Evolutionary conservation across 2,888 invertebrate genomes (phyloP), one percentile per base, ranked within the genome.

Genomic region (Lymantria monacha): DNA sequence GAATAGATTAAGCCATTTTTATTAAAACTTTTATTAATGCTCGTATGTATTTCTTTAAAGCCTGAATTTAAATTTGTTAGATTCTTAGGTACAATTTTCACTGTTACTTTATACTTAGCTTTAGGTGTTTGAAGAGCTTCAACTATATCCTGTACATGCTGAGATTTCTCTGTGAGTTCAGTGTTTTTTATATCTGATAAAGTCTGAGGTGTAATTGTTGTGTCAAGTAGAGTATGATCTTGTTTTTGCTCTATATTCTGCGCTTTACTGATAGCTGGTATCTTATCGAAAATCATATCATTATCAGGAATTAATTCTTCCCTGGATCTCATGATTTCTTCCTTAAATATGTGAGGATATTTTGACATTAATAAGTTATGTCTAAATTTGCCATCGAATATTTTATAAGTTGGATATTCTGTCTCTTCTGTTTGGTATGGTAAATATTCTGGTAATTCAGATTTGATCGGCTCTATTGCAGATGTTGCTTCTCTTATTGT

Each of bases 271-370:
- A 54, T 12, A 1, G 14, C 42, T 11, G 56, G 56, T 13, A 61
- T 10, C 42, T 63, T 63, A 9, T 51, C 49, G 30, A 60, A 64
- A 1, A 55, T 9, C 7, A 64, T 38, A 9, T 49, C 45, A 30
- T 55, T 62, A 12, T 63, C 50, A 1, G 58, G 50, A 7, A 53
- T 31, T n/a, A 55, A 57, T 40, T 75, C 71, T 53, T 82, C 83
- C 47, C 72, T 76, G 0, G 82, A 75, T 51, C 56, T 72, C 0
- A 68, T 55, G 12, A 73, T 58, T 50, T 83, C 81, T 49, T 85
- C 85, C 66, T 83, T 64, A 41, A 90, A 81, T 33, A 90, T 69
- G 48, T 90, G 89, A 1, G 89, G 89, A 47, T 90, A 90, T 69
- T 80, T 85, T 0, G 83, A 77, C 83, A 85, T 85, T 5, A 87